A percentile compares a stretch with the other conserved stretches of the same genome.
Evolutionary conservation across 92 coral and sea anemone genomes (phyloP).

Genomic region (Blastomussa wellsi): DNA sequence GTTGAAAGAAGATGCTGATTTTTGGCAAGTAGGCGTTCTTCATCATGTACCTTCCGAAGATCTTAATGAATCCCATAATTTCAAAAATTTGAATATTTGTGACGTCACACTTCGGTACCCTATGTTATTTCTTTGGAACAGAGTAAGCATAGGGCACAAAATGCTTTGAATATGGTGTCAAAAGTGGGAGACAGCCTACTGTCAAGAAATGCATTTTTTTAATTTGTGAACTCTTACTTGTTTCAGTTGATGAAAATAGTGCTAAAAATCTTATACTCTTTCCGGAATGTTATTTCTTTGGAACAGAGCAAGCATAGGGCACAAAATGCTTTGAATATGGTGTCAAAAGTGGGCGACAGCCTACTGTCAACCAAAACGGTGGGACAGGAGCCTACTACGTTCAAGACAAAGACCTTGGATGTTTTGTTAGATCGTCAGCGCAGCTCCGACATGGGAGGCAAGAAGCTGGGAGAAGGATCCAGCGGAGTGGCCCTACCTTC

Average conservation of each 20-base stretch:
- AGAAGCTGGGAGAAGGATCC: slow-evolving; percentile 75
- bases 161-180: slow-evolving; percentile 67
- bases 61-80: too few relatives aligned
- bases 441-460: slow-evolving; percentile 84
- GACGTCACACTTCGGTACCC: too few relatives aligned
- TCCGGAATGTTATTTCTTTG: background rate
- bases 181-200: slow-evolving; percentile 63
- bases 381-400: slow-evolving; percentile 74
- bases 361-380: slow-evolving; percentile 75
- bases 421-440: slow-evolving; percentile 78
- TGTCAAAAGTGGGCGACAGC: slow-evolving; percentile 63
- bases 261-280: background rate
- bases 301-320: slow-evolving; percentile 71
- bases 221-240: background rate
- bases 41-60: too few relatives aligned
- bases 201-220: slow-evolving; percentile 15
- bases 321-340: slow-evolving; percentile 61
- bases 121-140: slow-evolving; percentile 18
- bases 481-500: slow-evolving; percentile 83
- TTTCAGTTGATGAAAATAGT: background rate
- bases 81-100: too few relatives aligned
- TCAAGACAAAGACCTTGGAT: slow-evolving; percentile 75
- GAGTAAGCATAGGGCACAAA: slow-evolving; percentile 70
- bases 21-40: too few relatives aligned
- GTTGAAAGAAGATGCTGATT: too few relatives aligned